A percentile compares a stretch with the other conserved stretches of the same genome.
Conservation (phyloP, 2,113 vertebrate species). For the Mirounga angustirostris region DNA sequence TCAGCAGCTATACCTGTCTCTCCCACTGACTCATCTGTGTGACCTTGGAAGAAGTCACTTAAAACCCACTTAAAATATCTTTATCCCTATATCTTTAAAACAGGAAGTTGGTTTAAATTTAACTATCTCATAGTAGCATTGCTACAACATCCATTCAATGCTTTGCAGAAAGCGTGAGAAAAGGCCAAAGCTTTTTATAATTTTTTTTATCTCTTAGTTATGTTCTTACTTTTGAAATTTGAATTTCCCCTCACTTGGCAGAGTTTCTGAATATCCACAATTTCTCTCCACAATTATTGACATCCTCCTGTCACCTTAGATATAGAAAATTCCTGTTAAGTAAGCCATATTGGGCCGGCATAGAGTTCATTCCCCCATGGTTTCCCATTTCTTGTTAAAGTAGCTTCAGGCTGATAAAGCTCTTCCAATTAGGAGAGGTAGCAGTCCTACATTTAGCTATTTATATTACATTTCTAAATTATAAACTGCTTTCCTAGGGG, state of each 20-base stretch:
- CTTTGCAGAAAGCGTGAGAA: background rate
- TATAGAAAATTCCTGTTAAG: conserved; percentile 17
- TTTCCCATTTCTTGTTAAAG: conserved; percentile 44
- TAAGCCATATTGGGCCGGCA: background rate
- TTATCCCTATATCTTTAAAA: background rate
- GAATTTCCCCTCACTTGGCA: conserved; percentile 39
- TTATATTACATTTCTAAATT: conserved; percentile 66
- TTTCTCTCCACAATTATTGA: background rate
- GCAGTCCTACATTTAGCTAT: background rate
- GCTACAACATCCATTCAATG: background rate
- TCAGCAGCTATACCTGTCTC: conserved; percentile 34
- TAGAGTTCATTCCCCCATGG: background rate
- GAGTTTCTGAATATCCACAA: background rate
- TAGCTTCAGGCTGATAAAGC: conserved; percentile 42
- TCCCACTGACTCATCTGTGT: conserved; percentile 22
- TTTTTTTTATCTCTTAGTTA: conserved; percentile 57
- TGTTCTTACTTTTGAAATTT: background rate
- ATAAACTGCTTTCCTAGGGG: background rate
- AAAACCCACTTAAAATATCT: background rate
- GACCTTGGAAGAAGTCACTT: conserved; percentile 66
- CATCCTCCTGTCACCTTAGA: conserved; percentile 12
- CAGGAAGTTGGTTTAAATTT: conserved; percentile 39
- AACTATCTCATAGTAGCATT: background rate
- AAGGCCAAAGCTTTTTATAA: background rate
- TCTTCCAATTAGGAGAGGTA: conserved; percentile 64